Evolutionary conservation across 2,113 vertebrate genomes (phyloP).

Genomic region (Mormyrus lacerda): DNA sequence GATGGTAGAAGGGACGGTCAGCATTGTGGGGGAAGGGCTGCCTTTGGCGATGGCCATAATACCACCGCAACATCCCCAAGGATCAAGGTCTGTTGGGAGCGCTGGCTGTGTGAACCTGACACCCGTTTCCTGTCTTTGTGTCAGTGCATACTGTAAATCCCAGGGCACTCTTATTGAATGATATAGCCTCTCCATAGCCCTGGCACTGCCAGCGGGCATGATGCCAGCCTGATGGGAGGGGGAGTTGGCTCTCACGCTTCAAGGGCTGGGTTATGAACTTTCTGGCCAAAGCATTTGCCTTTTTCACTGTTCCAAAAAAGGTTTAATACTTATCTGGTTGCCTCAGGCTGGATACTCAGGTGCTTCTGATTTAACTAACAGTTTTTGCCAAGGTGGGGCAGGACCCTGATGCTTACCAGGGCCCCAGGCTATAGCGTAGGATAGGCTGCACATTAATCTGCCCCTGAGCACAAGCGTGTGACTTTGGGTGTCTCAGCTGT

Average conservation of each 20-base stretch:
- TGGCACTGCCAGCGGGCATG: not conserved
- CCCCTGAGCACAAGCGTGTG: not conserved
- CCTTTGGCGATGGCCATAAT: not conserved
- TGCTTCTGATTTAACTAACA: not conserved
- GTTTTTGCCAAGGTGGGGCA: not conserved
- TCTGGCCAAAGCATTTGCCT: not conserved
- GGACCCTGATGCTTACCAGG: not conserved
- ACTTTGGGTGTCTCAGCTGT: not conserved
- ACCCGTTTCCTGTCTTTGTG: not conserved
- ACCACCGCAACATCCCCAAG: not conserved
- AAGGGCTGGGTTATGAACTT: not conserved
- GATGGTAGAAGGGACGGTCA: not conserved
- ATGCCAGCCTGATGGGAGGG: not conserved
- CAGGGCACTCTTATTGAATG: not conserved
- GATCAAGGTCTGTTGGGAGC: not conserved
- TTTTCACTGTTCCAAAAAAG: not conserved
- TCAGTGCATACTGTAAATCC: not conserved
- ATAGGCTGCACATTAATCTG: not conserved
- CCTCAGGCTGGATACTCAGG: not conserved
- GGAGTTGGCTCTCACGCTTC: not conserved
- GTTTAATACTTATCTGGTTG: not conserved
- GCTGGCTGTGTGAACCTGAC: not conserved
- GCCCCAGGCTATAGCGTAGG: not conserved
- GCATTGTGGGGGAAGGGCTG: not conserved
- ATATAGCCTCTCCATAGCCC: not conserved